Base-by-base conservation (phyloP, 2,888 invertebrate genomes). In the Sphaeridia pumilis region DNA sequence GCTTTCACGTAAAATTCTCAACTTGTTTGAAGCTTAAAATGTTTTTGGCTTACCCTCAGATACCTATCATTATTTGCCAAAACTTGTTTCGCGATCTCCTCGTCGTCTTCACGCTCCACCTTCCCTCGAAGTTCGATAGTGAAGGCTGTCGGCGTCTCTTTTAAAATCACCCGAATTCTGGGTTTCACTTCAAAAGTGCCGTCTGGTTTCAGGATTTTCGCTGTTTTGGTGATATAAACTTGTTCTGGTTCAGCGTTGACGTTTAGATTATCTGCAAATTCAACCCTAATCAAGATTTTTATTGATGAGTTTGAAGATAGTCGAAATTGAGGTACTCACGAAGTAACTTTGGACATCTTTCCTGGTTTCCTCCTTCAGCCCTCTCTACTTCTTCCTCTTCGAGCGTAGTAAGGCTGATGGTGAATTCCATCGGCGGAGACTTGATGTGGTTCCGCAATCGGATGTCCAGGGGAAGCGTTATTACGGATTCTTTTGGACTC, bases 301-400 rank as follows among this genome's bases (percentile, higher is more conserved):
- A 31, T 14, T 7, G 10, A 31, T 31, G 7, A 7, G 14, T 31
- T 14, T 31, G 14, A 31, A n/a, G n/a, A n/a, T n/a, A n/a, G n/a
- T n/a, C n/a, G n/a, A n/a, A n/a, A n/a, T n/a, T n/a, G 31, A 10
- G 7, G 31, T 17, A 38, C 51, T 49, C 34, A 56, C 52, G 49
- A n/a, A 50, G 38, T n/a, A 51, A 28, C 34, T 56, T 56, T 28
- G 41, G 22, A 26, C 26, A 26, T 4, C n/a, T n/a, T n/a, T 53
- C 47, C 14, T 25, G n/a, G 10, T 41, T 24, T 44, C 46, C 43
- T 2, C 42, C 45, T 35, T 56, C 50, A 10, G 53, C 44, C 17
- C 5, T 38, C 4, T 26, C 28, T 28, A 56, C 50, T 47, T 56
- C 58, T 24, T 64, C 64, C 49, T 65, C 64, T 48, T 65, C 64